Evolutionary conservation across 2,797 vertebrate species (phyloP), one percentile per base, ranked within the genome.

Genomic region (Sebastes vulpes): DNA sequence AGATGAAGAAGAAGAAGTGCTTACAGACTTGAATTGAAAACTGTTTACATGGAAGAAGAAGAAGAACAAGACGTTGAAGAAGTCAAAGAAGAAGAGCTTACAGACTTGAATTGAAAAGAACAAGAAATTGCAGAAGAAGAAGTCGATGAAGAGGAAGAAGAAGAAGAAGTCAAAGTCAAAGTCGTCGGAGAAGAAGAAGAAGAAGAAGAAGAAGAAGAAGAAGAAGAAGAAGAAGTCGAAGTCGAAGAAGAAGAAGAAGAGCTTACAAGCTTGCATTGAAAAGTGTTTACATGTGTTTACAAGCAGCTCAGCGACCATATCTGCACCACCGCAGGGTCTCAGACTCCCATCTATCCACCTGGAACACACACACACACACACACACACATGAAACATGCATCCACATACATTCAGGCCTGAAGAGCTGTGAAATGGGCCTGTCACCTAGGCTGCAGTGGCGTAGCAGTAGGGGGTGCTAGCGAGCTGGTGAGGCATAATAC

Each of bases 401-500:
- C 46, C 75, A 83, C 50, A 85, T 3, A 10, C 53, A 53, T 53
- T 14, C 35, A 26, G 48, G 53, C 60, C 57, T 31, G 32, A 42
- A 53, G 64, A 81, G 69, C 75, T 82, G 70, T 84, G 83, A 89
- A 83, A 85, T 76, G 59, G 9, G 56, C 71, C 72, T 69, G 70
- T 78, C 75, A 75, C 75, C 28, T 14, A 71, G 83, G 76, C 83
- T 81, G 64, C 69, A 71, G 83, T 57, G 77, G 48, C 10, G 14
- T 18, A 86, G 53, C 93, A 90, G 85, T 89, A 92, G 93, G 89
- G 89, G 93, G 91, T 87, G 91, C 89, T 91, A 73, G 82, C 79
- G 89, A 93, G 89, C 85, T 76, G 63, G 85, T 56, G 77, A 90
- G 91, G 84, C 53, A 83, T 79, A 64, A 84, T 68, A 56, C 26